These are phyloP conservation scores for Polydrusus tereticollis DNA, from an alignment of 2,888 invertebrate species.

Conservation along the genomic window DNA sequence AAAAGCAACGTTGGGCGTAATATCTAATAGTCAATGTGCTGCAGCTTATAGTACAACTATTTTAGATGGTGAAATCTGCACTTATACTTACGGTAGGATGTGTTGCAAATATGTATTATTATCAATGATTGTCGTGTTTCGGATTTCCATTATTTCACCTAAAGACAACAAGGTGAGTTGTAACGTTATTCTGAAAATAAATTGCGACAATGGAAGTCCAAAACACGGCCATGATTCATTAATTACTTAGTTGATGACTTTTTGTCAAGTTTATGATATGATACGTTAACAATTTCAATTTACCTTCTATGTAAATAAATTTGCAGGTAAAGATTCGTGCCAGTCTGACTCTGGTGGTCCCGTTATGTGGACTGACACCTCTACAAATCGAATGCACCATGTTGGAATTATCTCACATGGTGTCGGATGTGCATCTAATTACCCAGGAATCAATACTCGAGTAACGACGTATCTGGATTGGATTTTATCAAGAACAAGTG, in stretches of 20 bases:
- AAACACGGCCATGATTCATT: too few relatives aligned
- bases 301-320: too few relatives aligned
- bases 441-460: conserved; percentile 72
- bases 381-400: conserved; percentile 61
- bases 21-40: conserved; percentile 67
- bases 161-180: too few relatives aligned
- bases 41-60: conserved; percentile 50
- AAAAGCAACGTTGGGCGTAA: conserved; percentile 70
- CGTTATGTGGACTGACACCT: conserved; percentile 41
- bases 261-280: neutral
- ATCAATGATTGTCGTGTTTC: too few relatives aligned
- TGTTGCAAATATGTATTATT: neutral
- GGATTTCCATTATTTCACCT: too few relatives aligned
- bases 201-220: too few relatives aligned
- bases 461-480: conserved; percentile 71
- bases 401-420: conserved; percentile 74
- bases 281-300: too few relatives aligned
- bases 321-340: conserved; percentile 57
- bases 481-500: conserved; percentile 65
- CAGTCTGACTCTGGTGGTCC: conserved; percentile 58
- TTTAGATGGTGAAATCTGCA: conserved; percentile 58
- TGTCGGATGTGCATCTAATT: conserved; percentile 68
- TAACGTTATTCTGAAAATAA: too few relatives aligned
- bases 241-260: too few relatives aligned
- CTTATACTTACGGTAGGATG: conserved; percentile 51